Evolutionary conservation across 2,888 invertebrate species (phyloP).

Genomic region (Sclerodermus sp.): DNA sequence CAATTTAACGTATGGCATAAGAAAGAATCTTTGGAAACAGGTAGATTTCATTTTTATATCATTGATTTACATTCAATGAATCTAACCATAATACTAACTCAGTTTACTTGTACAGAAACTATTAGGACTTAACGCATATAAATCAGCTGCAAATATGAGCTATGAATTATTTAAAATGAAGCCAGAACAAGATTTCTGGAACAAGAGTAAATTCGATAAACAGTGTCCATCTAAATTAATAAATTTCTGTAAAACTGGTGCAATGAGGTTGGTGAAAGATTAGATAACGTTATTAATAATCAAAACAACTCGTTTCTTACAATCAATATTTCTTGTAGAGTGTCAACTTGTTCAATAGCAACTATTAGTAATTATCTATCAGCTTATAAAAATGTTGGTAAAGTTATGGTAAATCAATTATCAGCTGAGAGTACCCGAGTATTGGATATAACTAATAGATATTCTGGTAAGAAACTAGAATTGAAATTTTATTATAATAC

Average conservation of each 20-base stretch:
- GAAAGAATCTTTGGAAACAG: slow-evolving; percentile 44
- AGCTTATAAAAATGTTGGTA: slow-evolving; percentile 47
- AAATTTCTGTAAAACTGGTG: slow-evolving; percentile 40
- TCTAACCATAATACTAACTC: neutral
- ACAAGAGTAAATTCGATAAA: slow-evolving; percentile 39
- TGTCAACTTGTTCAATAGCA: slow-evolving; percentile 46
- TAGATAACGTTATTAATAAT: neutral
- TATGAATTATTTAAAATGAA: slow-evolving; percentile 32
- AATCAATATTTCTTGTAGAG: slow-evolving; percentile 25
- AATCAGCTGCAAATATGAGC: slow-evolving; percentile 40
- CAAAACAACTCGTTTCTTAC: neutral
- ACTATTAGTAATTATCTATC: slow-evolving; percentile 42
- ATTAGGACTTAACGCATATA: slow-evolving; percentile 39
- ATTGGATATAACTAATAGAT: slow-evolving; percentile 44
- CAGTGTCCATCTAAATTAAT: slow-evolving; percentile 42
- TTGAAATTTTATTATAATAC: neutral
- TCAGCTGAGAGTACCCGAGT: slow-evolving; percentile 34
- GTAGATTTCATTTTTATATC: slow-evolving; percentile 21
- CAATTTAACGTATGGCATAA: slow-evolving; percentile 34
- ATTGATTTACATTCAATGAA: neutral
- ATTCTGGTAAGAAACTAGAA: slow-evolving; percentile 36
- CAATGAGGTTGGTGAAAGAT: slow-evolving; percentile 34
- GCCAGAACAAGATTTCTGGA: slow-evolving; percentile 44
- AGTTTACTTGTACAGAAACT: slow-evolving; percentile 32
- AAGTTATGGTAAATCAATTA: slow-evolving; percentile 42